Evolutionary conservation across 2,113 vertebrate species (phyloP).

Genomic region (Vulpes lagopus): DNA sequence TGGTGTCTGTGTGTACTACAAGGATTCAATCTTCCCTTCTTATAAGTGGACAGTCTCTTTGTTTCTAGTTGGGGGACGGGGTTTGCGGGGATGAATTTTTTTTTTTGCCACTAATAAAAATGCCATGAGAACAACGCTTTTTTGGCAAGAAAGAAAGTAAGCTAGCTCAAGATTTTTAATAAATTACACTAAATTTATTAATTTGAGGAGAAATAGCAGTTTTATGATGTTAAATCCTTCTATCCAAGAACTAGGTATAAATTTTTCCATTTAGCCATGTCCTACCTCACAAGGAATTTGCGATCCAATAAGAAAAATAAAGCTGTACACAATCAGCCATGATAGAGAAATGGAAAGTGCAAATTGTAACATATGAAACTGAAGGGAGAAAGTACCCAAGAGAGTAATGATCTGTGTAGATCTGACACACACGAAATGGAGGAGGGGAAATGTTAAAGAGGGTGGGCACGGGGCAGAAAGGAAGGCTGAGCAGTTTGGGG

Average conservation of each 20-base stretch:
- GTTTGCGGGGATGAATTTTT: neutral
- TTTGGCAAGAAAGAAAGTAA: too few relatives aligned
- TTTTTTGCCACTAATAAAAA: neutral
- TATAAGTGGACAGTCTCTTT: neutral
- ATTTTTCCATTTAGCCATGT: neutral
- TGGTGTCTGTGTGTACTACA: neutral
- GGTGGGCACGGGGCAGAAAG: neutral
- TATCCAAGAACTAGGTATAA: neutral
- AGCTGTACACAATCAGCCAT: neutral
- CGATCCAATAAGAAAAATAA: neutral
- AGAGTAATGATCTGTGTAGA: neutral
- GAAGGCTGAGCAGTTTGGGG: neutral
- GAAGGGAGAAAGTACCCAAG: neutral
- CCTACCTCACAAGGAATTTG: neutral
- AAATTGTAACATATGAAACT: neutral
- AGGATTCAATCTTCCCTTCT: neutral
- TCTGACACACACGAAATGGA: rapidly evolving
- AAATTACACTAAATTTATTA: neutral
- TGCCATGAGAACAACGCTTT: neutral
- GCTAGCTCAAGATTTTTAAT: neutral
- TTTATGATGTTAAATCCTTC: slow-evolving; percentile 3
- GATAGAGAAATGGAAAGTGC: neutral
- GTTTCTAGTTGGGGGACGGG: neutral
- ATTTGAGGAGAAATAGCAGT: neutral
- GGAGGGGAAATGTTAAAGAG: neutral